Base-by-base conservation (phyloP, 2,888 invertebrate genomes). In the Timandra comae region DNA sequence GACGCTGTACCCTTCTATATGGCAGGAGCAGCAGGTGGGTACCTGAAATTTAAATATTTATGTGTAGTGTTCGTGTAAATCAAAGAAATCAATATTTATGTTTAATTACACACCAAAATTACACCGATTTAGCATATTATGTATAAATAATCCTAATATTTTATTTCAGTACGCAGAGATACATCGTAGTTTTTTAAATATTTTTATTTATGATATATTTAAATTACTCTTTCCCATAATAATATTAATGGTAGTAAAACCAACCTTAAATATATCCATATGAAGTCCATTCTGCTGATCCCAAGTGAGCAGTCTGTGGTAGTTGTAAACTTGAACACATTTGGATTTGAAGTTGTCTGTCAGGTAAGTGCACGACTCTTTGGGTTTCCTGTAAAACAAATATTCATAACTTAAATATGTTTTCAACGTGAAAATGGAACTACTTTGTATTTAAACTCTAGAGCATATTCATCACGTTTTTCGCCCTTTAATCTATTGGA, bases 281-380 rank as follows among this genome's bases (percentile, higher is more conserved):
- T 94, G 94, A 1, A 94, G 86, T 6, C 94, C 94, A 29, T 91
- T 88, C 33, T 90, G 89, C 43, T 92, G 90, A 58, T 94, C 94
- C 93, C 94, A 95, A 1, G 94, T 93, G 2, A 95, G 66, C 0
- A 95, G 81, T 3, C 94, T 87, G 56, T 95, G 94, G 54, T 94
- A 94, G 59, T 94, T 94, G 65, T 93, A 94, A 0, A 95, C 91
- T 85, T 95, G 95, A 1, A 91, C 88, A 61, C 95, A 95, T 50
- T 92, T 91, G 0, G 94, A 94, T 45, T 91, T 91, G 61, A 93
- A 92, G 46, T 92, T 91, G 35, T 92, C 92, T 0, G 93, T 91
- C 30, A 95, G 86, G 59, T 93, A 94, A 0, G 92, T 93, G 61
- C 95, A 95, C 4, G 91, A 86, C 38, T 91, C 89, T 46, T 91